Base-by-base conservation (phyloP, 2,797 vertebrate genomes). In the Caiman crocodilus region DNA sequence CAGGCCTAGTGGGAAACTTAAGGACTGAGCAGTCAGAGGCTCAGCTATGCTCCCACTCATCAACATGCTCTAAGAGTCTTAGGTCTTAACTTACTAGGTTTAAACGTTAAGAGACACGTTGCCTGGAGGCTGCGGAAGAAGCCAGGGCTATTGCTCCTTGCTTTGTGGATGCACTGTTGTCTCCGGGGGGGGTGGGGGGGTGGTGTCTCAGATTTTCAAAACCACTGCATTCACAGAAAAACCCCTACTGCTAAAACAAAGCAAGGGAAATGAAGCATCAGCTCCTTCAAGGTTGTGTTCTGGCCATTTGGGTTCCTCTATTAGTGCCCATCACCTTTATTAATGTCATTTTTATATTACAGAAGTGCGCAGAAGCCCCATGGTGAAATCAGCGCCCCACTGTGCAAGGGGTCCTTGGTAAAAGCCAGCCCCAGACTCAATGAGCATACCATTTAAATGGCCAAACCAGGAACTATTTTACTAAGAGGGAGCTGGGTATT, bases 91-190 rank as follows among this genome's bases (percentile, higher is more conserved):
- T 50, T 50, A 50, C 42, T 50, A 50, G 42, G 42, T 50, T 50
- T 50, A 50, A 50, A 50, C 42, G 10, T 50, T 50, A 50, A 10
- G 42, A 11, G 42, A 50, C 10, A 42, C 0, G 0, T 50, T 76
- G 77, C 30, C 10, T 2, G 35, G 59, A 14, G 61, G 14, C 18
- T 5, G 55, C 35, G 84, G 42, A 5, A 18, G 65, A 60, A 1
- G 3, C 10, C 5, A 0, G 0, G 13, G 4, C 1, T 0, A 60
- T 64, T 61, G 81, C 56, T 26, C 69, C 25, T 20, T 0, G 1
- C 35, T 57, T 8, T 17, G 67, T 56, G 1, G 3, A 0, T 0
- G 8, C 42, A 28, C 71, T 55, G 71, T 9, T 55, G 71, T 9
- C 25, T 75, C 4, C 2, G 6, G 26, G 55, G 32, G 65, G 20